Base-by-base conservation (phyloP, 2,113 vertebrate genomes). In the Heptranchias perlo region DNA sequence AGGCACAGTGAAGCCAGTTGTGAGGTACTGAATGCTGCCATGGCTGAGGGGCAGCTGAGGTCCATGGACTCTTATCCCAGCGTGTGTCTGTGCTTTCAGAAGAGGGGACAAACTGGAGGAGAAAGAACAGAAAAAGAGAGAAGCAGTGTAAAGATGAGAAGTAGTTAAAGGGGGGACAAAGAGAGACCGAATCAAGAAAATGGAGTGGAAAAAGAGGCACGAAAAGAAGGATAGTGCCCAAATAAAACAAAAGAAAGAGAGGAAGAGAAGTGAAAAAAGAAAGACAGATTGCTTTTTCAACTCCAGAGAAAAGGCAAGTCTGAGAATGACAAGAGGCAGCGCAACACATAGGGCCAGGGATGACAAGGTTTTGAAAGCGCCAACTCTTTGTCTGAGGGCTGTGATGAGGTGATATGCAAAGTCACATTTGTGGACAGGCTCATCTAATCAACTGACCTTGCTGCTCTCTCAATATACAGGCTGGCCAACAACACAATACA, bases 371-470 rank as follows among this genome's bases (percentile, higher is more conserved):
- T 67, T 95, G 94, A 95, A 64, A 95, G 64, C 39, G 14, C 28
- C 64, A 52, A 11, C 4, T 49, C 65, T 52, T 69, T 35, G 25
- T 95, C 94, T 69, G 25, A 65, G 8, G 8, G n/a, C 92, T 65
- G 25, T 94, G 62, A 28, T 69, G 25, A 58, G 31, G 87, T 52
- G 64, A 69, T 52, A n/a, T 95, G 64, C 64, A 95, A 95, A 69
- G 94, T 95, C 64, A 69, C 62, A 16, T 67, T 95, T 67, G 64
- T 95, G 92, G 61, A 64, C 39, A 65, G n/a, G 39, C 39, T 94
- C 62, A 94, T 94, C 39, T 67, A 65, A 94, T 94, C 92, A 94
- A 14, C 92, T 67, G 61, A 44, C 61, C 92, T 67, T 65, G 61
- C 44, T 94, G 3, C n/a, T 94, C 62, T 44, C n/a, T 64, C 2